These are phyloP conservation scores for Melanostoma scalare DNA, from an alignment of 2,888 invertebrate species.

Conservation along the genomic window DNA sequence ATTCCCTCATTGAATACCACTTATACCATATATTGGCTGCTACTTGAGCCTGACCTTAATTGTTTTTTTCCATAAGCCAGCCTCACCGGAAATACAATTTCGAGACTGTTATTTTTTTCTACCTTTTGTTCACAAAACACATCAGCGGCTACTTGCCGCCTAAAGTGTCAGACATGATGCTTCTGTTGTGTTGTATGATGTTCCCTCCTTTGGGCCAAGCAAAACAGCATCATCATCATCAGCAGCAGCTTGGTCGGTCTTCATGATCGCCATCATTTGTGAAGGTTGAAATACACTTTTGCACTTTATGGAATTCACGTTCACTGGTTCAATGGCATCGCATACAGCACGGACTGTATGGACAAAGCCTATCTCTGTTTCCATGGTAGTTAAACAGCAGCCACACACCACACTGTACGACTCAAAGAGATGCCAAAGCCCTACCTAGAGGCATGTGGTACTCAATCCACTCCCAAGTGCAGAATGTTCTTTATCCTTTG, in stretches of 20 bases:
- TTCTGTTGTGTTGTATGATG: slow-evolving; percentile 39
- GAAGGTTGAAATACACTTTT: slow-evolving; percentile 68
- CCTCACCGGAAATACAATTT: slow-evolving; percentile 46
- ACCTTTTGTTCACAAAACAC: neutral
- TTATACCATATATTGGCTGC: slow-evolving; percentile 1
- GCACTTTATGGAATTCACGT: slow-evolving; percentile 74
- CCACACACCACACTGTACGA: slow-evolving; percentile 24
- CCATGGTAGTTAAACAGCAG: slow-evolving; percentile 59
- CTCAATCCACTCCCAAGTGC: slow-evolving; percentile 50
- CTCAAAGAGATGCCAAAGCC: slow-evolving; percentile 41
- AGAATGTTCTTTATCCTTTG: slow-evolving; percentile 15
- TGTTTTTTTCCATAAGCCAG: slow-evolving; percentile 49
- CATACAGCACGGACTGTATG: neutral
- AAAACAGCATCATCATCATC: slow-evolving; percentile 33
- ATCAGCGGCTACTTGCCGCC: slow-evolving; percentile 46
- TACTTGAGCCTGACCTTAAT: slow-evolving; percentile 29
- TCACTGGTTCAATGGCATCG: slow-evolving; percentile 72
- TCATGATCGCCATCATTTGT: slow-evolving; percentile 18
- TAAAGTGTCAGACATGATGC: slow-evolving; percentile 65
- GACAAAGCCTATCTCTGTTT: slow-evolving; percentile 43
- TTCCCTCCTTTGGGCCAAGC: slow-evolving; percentile 14
- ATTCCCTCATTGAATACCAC: too few species aligned
- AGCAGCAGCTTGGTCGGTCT: neutral
- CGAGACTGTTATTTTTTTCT: slow-evolving; percentile 6
- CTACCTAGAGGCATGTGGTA: slow-evolving; percentile 59